These are phyloP conservation scores for Abrostola triplasia DNA, from an alignment of 2,888 invertebrate species.

Conservation along the genomic window DNA sequence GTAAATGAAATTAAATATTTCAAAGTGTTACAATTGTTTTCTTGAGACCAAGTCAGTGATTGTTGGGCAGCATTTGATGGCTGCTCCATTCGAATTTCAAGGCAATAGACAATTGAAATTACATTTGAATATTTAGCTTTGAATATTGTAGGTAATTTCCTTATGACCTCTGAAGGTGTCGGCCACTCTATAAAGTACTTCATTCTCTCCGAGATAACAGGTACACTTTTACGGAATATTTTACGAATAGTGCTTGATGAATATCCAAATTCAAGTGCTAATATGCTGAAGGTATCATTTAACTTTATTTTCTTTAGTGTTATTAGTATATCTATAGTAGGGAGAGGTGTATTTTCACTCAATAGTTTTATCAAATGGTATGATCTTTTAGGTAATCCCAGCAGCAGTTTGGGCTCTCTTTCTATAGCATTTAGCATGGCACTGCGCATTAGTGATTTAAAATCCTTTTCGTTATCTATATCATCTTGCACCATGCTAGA, in stretches of 20 bases:
- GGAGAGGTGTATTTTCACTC: not conserved
- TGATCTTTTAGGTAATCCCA: not conserved
- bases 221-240: not conserved
- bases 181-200: not conserved
- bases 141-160: constrained; percentile 47
- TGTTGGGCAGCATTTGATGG: constrained; percentile 61
- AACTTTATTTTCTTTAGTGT: not conserved
- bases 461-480: not conserved
- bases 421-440: not conserved
- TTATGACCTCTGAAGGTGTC: not conserved
- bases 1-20: constrained; percentile 57
- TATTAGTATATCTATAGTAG: not conserved
- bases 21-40: constrained; percentile 57
- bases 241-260: not conserved
- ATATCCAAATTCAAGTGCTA: not conserved
- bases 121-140: constrained; percentile 48
- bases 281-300: not conserved
- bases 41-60: constrained; percentile 65
- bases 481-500: not conserved
- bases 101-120: constrained; percentile 13
- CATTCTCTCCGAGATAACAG: not conserved
- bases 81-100: constrained; percentile 62
- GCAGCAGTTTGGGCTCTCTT: not conserved
- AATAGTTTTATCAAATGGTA: not conserved
- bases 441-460: not conserved